Evolutionary conservation across 2,888 invertebrate genomes (phyloP).

Genomic region (Apamea monoglypha): DNA sequence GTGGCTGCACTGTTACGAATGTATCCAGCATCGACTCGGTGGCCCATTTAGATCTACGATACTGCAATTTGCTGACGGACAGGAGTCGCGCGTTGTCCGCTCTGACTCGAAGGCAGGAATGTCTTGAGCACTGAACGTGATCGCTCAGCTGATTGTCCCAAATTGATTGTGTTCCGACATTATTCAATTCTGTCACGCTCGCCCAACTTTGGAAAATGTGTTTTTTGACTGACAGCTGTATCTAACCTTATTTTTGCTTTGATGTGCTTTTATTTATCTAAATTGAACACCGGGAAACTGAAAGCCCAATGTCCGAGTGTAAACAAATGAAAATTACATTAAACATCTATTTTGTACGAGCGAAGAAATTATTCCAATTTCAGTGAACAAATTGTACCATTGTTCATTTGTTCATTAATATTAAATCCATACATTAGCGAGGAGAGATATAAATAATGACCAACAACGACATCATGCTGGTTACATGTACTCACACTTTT

Average conservation of each 20-base stretch:
- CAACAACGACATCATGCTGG: conserved; percentile 18
- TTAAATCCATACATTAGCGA: conserved; percentile 45
- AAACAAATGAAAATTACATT: conserved; percentile 38
- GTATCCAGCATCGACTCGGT: conserved; percentile 83
- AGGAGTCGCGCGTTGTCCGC: conserved; percentile 79
- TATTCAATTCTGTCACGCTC: conserved; percentile 65
- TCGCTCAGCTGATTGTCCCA: conserved; percentile 75
- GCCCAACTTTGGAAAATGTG: conserved; percentile 53
- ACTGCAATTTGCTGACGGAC: conserved; percentile 84
- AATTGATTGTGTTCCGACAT: conserved; percentile 73
- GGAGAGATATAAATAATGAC: conserved; percentile 48
- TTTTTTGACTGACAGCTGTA: conserved; percentile 43
- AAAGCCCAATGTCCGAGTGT: conserved; percentile 1
- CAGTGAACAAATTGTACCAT: conserved; percentile 33
- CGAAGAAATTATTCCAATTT: conserved; percentile 51
- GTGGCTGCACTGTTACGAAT: conserved; percentile 80
- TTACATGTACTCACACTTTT: conserved; percentile 36
- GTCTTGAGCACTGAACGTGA: conserved; percentile 73
- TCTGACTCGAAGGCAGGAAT: conserved; percentile 81
- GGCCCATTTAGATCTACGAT: conserved; percentile 87
- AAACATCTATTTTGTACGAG: conserved; percentile 34
- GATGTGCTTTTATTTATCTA: conserved; percentile 12
- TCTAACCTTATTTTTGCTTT: conserved; percentile 22
- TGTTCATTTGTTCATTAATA: conserved; percentile 52
- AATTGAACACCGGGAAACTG: conserved; percentile 3